Evolutionary conservation across 1,140 invertebrate species (phyloP).

Genomic region (Dendrolimus kikuchii): DNA sequence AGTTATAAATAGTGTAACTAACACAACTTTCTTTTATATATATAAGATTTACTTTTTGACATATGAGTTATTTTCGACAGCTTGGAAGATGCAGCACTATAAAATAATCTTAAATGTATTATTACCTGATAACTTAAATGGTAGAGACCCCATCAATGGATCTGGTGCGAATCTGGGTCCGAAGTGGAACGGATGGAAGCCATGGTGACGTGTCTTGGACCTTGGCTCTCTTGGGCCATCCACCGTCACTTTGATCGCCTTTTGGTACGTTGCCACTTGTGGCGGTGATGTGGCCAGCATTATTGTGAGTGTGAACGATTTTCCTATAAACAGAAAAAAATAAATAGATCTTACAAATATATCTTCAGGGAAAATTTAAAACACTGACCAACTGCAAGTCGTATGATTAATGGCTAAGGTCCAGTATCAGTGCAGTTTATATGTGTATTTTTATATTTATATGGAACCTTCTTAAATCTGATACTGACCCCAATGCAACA

Average conservation of each 20-base stretch:
- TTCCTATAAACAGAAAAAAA: constrained; percentile 78
- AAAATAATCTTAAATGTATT: not conserved
- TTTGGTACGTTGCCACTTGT: constrained; percentile 93
- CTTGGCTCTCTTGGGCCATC: constrained; percentile 97
- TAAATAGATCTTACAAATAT: not conserved
- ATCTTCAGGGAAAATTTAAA: no score
- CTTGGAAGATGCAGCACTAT: no score
- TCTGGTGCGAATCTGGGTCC: constrained; percentile 86
- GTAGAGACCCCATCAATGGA: constrained; percentile 83
- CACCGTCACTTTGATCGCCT: constrained; percentile 99
- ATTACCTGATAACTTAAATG: constrained; percentile 89
- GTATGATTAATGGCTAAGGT: no score
- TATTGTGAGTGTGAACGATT: constrained; percentile 97
- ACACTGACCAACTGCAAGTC: no score
- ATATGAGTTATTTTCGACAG: no score
- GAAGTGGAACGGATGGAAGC: constrained; percentile 90
- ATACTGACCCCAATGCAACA: no score
- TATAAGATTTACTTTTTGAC: no score
- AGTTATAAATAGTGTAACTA: no score
- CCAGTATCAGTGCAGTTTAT: no score
- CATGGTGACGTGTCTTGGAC: constrained; percentile 91
- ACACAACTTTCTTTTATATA: no score
- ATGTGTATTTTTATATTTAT: no score
- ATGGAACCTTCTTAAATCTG: no score
- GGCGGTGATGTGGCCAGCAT: constrained; percentile 93